Base-by-base conservation (phyloP, 2,888 invertebrate genomes). In the Drosophila testacea region DNA sequence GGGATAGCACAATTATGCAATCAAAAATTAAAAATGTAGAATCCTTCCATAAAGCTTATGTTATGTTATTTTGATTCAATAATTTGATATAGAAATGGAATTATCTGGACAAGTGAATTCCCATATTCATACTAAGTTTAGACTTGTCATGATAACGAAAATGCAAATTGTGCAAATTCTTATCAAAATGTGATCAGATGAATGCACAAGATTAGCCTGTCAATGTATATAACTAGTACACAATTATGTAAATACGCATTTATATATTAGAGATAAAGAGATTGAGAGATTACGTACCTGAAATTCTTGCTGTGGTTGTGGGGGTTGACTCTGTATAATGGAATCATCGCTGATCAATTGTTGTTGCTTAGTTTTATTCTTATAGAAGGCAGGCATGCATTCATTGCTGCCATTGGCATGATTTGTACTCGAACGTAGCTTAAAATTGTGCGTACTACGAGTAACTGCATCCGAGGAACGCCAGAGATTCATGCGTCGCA, bases 351-450 rank as follows among this genome's bases (percentile, higher is more conserved):
- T 76, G 41, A 84, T 77, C 13, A 77, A 41, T 9, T 75, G 48
- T 10, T 77, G 79, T 6, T 77, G 73, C n/a, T 84, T 82, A 30
- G 56, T 68, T 75, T 90, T 91, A 27, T 91, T 91, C 60, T 90
- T 91, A 32, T 73, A 89, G 66, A 92, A 92, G 2, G 90, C 88
- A 1, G 91, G 91, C 91, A 91, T 91, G 72, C 91, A 83, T 57
- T 90, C 91, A 42, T 89, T 85, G 16, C 63, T 65, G 47, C 60
- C 67, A 60, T 34, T 59, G n/a, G 30, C 5, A 50, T 55, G 73
- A 32, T 64, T 76, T 51, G 7, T 30, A 6, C 9, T 66, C 6
- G 16, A 30, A 41, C 54, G 69, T 6, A 65, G 38, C 47, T 65
- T 79, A 5, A 57, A 68, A 44, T 11, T 55, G 9, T 63, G 61